phyloP scores from a whole-genome alignment of 2,797 vertebrate species.

The Malurus splendens region DNA sequence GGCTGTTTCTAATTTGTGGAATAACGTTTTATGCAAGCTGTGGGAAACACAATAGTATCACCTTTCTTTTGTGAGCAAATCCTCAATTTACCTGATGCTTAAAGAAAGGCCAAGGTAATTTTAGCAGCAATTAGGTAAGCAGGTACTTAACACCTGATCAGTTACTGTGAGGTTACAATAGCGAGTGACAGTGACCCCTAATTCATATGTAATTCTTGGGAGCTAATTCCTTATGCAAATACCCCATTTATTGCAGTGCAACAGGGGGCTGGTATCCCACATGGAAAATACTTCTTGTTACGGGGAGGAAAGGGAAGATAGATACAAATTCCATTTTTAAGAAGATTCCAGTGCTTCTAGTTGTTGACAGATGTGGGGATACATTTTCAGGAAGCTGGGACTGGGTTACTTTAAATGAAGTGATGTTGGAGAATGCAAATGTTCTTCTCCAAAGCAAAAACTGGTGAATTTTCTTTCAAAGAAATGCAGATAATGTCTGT shows the following conservation, averaged over 20 bases:
- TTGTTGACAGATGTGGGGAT: slow-evolving; percentile 12
- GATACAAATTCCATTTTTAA: background rate
- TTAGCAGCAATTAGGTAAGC: slow-evolving; percentile 69
- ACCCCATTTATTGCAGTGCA: slow-evolving; percentile 24
- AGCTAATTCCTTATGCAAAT: slow-evolving; percentile 72
- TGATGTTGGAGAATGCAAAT: slow-evolving; percentile 38
- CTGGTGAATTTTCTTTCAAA: slow-evolving; percentile 37
- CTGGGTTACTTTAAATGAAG: background rate
- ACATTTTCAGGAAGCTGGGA: background rate
- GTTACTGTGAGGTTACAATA: slow-evolving; percentile 52
- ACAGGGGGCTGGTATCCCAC: background rate
- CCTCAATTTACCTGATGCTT: slow-evolving; percentile 60
- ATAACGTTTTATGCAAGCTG: background rate
- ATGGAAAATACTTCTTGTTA: slow-evolving; percentile 32
- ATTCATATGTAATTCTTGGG: slow-evolving; percentile 70
- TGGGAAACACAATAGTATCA: slow-evolving; percentile 32
- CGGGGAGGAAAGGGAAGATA: background rate
- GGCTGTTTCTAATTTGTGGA: slow-evolving; percentile 25
- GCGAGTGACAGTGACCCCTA: slow-evolving; percentile 23
- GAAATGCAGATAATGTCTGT: slow-evolving; percentile 38
- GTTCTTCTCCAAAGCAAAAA: slow-evolving; percentile 34
- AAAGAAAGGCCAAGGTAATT: slow-evolving; percentile 53
- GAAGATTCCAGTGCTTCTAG: slow-evolving; percentile 11
- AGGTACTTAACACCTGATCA: slow-evolving; percentile 71
- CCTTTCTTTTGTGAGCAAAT: slow-evolving; percentile 54